Base-by-base conservation (phyloP, 1,140 invertebrate genomes). In the Nasonia longicornis region DNA sequence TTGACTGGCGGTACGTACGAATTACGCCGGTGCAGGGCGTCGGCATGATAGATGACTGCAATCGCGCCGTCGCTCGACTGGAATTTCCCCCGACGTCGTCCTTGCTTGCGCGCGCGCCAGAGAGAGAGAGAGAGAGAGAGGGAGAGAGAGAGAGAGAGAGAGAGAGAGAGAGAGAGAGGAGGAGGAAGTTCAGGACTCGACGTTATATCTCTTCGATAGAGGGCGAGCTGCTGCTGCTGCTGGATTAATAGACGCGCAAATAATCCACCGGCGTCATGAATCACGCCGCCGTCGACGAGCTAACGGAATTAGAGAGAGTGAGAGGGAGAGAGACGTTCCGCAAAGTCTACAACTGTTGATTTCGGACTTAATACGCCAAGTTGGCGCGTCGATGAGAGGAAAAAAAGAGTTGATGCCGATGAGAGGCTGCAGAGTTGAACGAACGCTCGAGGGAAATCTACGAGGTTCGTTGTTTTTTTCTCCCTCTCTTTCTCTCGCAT, bases 361-460 rank as follows among this genome's bases (percentile, higher is more conserved):
- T 80, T 67, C 64, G 52, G 64, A 66, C 29, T 74, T 64, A 31
- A 74, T 74, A 38, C 63, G 74, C 63, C n/a, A 64, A 64, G n/a
- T 64, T 64, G 35, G n/a, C 14, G 8, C 69, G 22, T 73, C 29
- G 35, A 77, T 69, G 66, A 67, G 16, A n/a, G 35, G 66, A 31
- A 2, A 11, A n/a, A 77, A 66, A 45, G 35, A n/a, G 10, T 10
- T 35, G n/a, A 66, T 35, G 45, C 2, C n/a, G n/a, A 66, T 35
- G 45, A 22, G n/a, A 12, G 14, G 10, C 6, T 10, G 16, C n/a
- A 22, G 70, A 12, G 20, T 10, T 58, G 66, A 71, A 64, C 22
- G n/a, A 80, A 80, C 79, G 71, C 79, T 80, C 79, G 20, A 35
- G 79, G 79, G 79, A 80, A 80, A 80, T 80, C 79, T 80, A 80